Evolutionary conservation across 2,888 invertebrate species (phyloP).

Genomic region (Tethea ocularis): DNA sequence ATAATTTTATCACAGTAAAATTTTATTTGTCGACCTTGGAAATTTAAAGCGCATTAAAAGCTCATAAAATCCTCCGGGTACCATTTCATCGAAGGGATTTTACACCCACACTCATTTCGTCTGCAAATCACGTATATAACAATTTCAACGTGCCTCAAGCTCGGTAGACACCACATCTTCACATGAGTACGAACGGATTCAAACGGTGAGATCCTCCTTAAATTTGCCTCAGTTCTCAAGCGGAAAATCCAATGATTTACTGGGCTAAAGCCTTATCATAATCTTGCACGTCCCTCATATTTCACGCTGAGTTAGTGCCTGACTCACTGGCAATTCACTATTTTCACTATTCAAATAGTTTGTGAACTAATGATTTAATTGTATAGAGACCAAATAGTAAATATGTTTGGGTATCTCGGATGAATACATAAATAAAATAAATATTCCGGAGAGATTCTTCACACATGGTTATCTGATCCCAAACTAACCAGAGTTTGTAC

Average conservation of each 20-base stretch:
- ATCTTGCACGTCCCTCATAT: constrained; percentile 81
- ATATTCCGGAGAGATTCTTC: no score
- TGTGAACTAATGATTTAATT: constrained; percentile 13
- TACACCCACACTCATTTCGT: neutral
- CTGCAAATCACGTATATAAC: constrained; percentile 45
- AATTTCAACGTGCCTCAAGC: constrained; percentile 34
- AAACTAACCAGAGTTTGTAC: no score
- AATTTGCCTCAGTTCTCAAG: constrained; percentile 73
- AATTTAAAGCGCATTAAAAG: neutral
- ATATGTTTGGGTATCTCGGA: neutral
- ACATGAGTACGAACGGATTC: constrained; percentile 20
- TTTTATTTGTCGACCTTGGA: neutral
- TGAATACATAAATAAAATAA: no score
- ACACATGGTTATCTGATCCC: no score
- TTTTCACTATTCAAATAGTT: constrained; percentile 62
- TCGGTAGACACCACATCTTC: constrained; percentile 30
- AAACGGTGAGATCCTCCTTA: constrained; percentile 54
- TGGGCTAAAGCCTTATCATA: constrained; percentile 77
- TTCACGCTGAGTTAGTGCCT: constrained; percentile 68
- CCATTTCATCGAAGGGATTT: constrained; percentile 7
- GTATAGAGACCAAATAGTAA: no score
- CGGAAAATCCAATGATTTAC: constrained; percentile 80
- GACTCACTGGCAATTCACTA: constrained; percentile 54
- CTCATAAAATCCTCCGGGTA: neutral
- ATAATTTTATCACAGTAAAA: neutral